Conservation (phyloP, 2,888 invertebrate genomes). For the Macrophya alboannulata region DNA sequence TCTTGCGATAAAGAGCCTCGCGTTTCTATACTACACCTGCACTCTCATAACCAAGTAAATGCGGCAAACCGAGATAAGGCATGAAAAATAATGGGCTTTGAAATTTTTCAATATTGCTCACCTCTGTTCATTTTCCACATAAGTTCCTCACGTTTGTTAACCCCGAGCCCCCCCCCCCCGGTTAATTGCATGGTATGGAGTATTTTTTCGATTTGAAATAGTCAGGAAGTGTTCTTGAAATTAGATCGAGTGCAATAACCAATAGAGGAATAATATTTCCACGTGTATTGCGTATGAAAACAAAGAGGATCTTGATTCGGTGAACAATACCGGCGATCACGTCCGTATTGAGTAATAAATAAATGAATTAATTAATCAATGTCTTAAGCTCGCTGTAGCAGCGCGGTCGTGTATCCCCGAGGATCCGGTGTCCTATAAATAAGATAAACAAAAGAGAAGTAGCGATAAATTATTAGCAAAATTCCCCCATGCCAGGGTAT, state of each 20-base stretch:
- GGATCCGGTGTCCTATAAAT: constrained; percentile 40
- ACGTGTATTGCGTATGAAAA: background rate
- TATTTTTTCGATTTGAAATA: background rate
- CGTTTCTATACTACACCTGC: background rate
- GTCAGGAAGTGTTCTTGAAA: background rate
- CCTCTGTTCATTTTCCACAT: background rate
- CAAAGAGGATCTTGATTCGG: background rate
- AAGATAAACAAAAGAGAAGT: constrained; percentile 70
- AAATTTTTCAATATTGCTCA: background rate
- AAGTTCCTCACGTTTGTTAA: background rate
- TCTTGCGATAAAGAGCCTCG: constrained; percentile 27
- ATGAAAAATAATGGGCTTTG: constrained; percentile 1
- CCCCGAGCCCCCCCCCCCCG: too few relatives aligned
- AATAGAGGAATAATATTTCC: background rate
- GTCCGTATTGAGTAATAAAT: constrained; percentile 36
- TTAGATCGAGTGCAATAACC: background rate
- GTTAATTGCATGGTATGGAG: too few relatives aligned
- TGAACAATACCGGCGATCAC: background rate
- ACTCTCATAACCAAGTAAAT: constrained; percentile 2
- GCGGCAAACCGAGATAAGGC: constrained; percentile 8
- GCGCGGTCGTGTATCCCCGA: constrained; percentile 15
- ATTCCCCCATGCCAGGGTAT: constrained; percentile 75
- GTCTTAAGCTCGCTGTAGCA: constrained; percentile 12
- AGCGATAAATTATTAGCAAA: constrained; percentile 77
- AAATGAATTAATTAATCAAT: constrained; percentile 44